Base-by-base conservation (phyloP, 2,113 vertebrate species). In the Elephas maximus region DNA sequence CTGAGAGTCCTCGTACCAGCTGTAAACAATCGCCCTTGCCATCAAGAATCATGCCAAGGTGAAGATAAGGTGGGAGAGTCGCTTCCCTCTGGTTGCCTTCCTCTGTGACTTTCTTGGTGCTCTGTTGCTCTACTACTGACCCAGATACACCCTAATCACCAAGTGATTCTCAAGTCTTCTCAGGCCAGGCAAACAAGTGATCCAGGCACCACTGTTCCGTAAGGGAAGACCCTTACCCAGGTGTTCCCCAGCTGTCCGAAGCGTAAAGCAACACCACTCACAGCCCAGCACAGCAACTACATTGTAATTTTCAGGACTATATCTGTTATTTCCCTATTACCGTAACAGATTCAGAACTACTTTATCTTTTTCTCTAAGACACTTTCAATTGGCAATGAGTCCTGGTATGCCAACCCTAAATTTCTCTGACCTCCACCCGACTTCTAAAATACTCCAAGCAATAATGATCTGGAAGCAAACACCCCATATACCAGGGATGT, bases 381-480 rank as follows among this genome's bases (percentile, higher is more conserved):
- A 53, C 86, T 92, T 71, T 81, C 53, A 67, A 37, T 17, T 80
- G 84, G 37, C 71, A 97, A n/a, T 53, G 76, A 89, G 74, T 63
- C 67, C 48, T 45, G 30, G n/a, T 57, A 88, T 62, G 77, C 26
- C 33, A 93, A 74, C 67, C 53, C 41, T 90, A 41, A 18, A 57
- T 44, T 88, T 76, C 74, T 90, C 79, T 81, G 23, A 76, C 26
- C 24, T 63, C 41, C 4, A 91, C 60, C 30, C 14, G 30, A 73
- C 37, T 83, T 93, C 62, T 82, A 62, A 90, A 91, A 67, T 74
- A 65, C 26, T 26, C 37, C 45, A 94, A 65, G 33, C 26, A 83
- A 84, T 48, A 83, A 88, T 51, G 0, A 94, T 67, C 67, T 87
- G 45, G 77, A 90, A 92, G 37, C 77, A 96, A 88, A 90, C 44